These are phyloP conservation scores for Trichogramma pretiosum DNA, from an alignment of 1,140 invertebrate species.

Conservation along the genomic window DNA sequence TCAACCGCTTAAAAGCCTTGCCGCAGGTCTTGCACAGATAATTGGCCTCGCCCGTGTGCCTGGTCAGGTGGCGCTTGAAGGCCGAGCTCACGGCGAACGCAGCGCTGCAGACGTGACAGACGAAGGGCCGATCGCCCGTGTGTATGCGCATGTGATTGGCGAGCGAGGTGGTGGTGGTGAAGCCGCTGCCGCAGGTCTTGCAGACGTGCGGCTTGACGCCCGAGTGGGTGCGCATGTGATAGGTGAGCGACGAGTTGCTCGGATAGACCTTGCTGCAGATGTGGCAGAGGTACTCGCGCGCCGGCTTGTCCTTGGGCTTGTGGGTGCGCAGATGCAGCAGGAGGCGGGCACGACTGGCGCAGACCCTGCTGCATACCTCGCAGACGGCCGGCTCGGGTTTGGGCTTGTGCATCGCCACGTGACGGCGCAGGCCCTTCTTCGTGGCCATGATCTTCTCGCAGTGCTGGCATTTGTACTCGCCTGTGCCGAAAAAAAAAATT, in stretches of 20 bases:
- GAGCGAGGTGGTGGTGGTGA: conserved; percentile 42
- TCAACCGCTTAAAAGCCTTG: conserved; percentile 55
- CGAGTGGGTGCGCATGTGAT: conserved; percentile 45
- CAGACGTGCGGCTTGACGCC: conserved; percentile 44
- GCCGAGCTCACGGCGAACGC: conserved; percentile 43
- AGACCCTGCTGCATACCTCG: conserved; percentile 42
- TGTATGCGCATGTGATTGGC: conserved; percentile 44
- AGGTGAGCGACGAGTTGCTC: conserved; percentile 42
- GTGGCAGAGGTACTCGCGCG: conserved; percentile 42
- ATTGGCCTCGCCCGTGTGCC: conserved; percentile 53
- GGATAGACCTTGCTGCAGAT: conserved; percentile 46
- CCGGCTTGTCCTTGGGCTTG: conserved; percentile 41
- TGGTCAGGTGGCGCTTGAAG: conserved; percentile 47
- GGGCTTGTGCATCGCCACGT: conserved; percentile 42
- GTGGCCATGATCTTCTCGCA: conserved; percentile 41
- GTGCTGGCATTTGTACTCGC: conserved; percentile 38
- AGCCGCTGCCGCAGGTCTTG: conserved; percentile 43
- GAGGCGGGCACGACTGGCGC: conserved; percentile 40
- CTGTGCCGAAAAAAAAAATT: too few relatives aligned
- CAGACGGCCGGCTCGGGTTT: conserved; percentile 42
- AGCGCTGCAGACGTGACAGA: conserved; percentile 44
- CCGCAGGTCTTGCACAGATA: conserved; percentile 54
- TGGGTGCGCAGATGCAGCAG: conserved; percentile 40
- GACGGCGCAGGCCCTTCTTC: conserved; percentile 39
- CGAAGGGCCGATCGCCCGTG: conserved; percentile 42